Base-by-base conservation (phyloP, 1,140 invertebrate genomes). In the Contarinia nasturtii region DNA sequence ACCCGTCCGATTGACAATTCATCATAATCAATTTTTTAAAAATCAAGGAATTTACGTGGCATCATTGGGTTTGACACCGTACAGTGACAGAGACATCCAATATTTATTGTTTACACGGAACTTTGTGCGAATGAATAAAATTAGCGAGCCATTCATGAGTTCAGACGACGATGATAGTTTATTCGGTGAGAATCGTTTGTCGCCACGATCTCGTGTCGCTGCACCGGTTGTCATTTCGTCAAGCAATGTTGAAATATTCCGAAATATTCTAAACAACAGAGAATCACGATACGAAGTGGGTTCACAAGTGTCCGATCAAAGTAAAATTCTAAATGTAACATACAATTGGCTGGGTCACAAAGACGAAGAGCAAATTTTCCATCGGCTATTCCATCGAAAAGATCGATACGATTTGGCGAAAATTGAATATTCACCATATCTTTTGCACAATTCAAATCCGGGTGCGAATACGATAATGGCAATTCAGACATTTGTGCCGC, bases 231-330 rank as follows among this genome's bases (percentile, higher is more conserved):
- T 95, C 0, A 74, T 93, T 33, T 79, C 89, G 0, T 91, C 88
- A 0, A 86, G 84, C 48, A 98, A 98, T 61, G 79, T 95, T 0
- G 70, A 82, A 40, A 73, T 98, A 2, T 89, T 75, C 54, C 70
- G 93, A 49, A 99, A 99, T 62, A 86, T 91, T 49, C 76, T 99
- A 40, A 75, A 89, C 47, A 98, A 99, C 69, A 80, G 78, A 1
- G 77, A 83, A 44, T 90, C 89, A 14, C 75, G 73, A 47, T 98
- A 86, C 60, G 94, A 98, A 69, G 82, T 99, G 43, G 91, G 89
- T 1, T 93, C 89, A 1, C 93, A 98, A 58, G 68, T 97, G 2
- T 79, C 86, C 54, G 91, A 96, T 61, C 93, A 95, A 57, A 92
- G 88, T 53, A 82, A 86, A 64, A 69, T 77, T n/a, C 84, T 98